A percentile compares a stretch with the other conserved stretches of the same genome.
phyloP scores from a whole-genome alignment of 2,888 invertebrate genomes.

The Conistra vaccinii region DNA sequence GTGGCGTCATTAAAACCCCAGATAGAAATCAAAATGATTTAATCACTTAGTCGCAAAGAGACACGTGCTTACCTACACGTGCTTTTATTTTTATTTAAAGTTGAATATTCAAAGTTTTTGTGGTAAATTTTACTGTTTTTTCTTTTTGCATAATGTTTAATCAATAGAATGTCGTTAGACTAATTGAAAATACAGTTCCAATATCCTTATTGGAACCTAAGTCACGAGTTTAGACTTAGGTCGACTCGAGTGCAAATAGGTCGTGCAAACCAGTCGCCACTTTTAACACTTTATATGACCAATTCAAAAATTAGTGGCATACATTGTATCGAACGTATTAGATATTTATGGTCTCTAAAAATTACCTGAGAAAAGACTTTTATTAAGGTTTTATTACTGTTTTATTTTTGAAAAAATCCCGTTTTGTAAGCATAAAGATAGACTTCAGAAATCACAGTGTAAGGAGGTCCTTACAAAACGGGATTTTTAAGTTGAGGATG shows the following conservation, averaged over 20 bases:
- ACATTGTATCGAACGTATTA: no score
- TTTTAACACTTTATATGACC: neutral
- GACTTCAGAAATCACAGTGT: no score
- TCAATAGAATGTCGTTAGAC: neutral
- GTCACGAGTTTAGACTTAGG: neutral
- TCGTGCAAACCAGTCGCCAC: neutral
- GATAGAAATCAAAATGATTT: slow-evolving; percentile 4
- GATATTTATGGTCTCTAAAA: no score
- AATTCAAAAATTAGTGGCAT: no score
- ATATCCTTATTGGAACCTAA: no score
- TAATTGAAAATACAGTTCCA: slow-evolving; percentile 17
- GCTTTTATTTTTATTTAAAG: neutral
- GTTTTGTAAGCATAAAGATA: no score
- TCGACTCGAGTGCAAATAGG: slow-evolving; percentile 2
- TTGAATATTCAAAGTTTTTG: neutral
- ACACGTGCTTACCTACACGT: neutral
- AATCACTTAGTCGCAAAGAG: neutral
- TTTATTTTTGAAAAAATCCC: no score
- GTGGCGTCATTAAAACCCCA: slow-evolving; percentile 4
- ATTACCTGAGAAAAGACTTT: no score
- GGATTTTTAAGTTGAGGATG: no score
- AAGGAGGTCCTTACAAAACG: no score
- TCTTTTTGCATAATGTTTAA: neutral
- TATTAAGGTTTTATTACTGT: no score
- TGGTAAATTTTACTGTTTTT: no score